These are phyloP conservation scores for Potamarius usumacintae DNA, from an alignment of 2,113 vertebrate genomes.

Conservation along the genomic window DNA sequence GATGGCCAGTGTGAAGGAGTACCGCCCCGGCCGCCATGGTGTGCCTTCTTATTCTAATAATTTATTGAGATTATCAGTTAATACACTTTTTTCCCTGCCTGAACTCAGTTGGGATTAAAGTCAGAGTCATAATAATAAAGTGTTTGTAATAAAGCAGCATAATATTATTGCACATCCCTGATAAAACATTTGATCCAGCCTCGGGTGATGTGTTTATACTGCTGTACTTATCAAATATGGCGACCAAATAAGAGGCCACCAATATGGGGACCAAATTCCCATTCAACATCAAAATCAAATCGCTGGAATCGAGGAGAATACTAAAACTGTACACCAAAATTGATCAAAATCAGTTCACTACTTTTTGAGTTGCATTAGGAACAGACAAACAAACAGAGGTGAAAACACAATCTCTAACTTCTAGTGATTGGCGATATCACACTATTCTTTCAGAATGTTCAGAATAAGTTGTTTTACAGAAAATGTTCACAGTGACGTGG, in stretches of 20 bases:
- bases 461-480: too few relatives aligned
- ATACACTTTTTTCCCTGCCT: not conserved
- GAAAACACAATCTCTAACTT: not conserved
- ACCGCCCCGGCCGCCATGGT: slow-evolving; percentile 8
- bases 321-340: too few relatives aligned
- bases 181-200: not conserved
- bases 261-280: not conserved
- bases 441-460: too few relatives aligned
- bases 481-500: not conserved
- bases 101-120: not conserved
- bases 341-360: too few relatives aligned
- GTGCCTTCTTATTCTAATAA: slow-evolving; percentile 15
- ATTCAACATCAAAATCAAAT: not conserved
- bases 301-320: not conserved
- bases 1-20: slow-evolving; percentile 17
- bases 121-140: too few relatives aligned
- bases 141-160: too few relatives aligned
- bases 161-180: not conserved
- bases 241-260: not conserved
- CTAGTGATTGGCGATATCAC: not conserved
- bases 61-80: not conserved
- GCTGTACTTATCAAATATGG: too few relatives aligned
- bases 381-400: too few relatives aligned
- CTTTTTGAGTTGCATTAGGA: too few relatives aligned
- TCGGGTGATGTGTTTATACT: not conserved